These are phyloP conservation scores for Picus viridis DNA, from an alignment of 2,797 vertebrate species.

Conservation along the genomic window DNA sequence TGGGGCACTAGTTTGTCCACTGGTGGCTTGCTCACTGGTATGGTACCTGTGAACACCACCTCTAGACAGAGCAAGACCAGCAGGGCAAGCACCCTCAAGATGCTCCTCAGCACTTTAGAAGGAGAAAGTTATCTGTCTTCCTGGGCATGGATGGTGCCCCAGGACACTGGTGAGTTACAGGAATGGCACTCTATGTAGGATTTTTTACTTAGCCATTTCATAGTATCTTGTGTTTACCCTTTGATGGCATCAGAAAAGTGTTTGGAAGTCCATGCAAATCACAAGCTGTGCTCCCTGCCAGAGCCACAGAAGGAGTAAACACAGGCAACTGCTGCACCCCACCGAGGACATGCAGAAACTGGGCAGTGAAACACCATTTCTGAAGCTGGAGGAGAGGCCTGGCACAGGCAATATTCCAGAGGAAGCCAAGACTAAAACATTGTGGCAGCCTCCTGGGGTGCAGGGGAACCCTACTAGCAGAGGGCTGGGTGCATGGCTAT, in stretches of 20 bases:
- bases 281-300: background rate
- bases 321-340: background rate
- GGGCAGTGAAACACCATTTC: background rate
- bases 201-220: background rate
- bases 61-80: background rate
- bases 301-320: background rate
- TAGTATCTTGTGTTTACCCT: background rate
- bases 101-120: background rate
- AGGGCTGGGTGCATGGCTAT: accelerated
- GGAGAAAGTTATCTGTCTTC: background rate
- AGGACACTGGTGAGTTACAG: background rate
- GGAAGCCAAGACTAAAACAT: background rate
- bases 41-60: background rate
- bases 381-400: background rate
- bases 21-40: accelerated
- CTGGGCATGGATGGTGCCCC: background rate
- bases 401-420: background rate
- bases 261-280: background rate
- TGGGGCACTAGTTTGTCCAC: no score
- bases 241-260: background rate
- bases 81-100: background rate
- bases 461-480: background rate
- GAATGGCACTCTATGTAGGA: accelerated
- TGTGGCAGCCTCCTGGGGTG: accelerated
- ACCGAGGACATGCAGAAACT: accelerated